phyloP scores from a whole-genome alignment of 2,113 vertebrate genomes.

The Hypanus sabinus region DNA sequence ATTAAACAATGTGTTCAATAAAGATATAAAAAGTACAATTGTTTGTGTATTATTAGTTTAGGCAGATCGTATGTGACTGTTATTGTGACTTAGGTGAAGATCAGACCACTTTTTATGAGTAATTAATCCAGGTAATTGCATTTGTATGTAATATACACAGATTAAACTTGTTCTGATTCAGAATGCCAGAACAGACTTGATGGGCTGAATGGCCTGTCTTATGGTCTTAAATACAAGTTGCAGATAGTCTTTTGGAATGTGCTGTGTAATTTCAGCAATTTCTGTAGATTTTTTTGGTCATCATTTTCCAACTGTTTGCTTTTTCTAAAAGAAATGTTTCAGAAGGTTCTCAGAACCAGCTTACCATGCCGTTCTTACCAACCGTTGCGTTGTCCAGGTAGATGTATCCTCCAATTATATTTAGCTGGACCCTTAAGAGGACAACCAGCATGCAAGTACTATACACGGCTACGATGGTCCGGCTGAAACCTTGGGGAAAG shows the following conservation, averaged over 20 bases:
- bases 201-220: too few species aligned
- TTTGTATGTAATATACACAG: too few species aligned
- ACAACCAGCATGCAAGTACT: constrained; percentile 94
- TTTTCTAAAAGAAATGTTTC: neutral
- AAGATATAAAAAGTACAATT: too few species aligned
- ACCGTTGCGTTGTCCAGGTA: constrained; percentile 85
- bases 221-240: neutral
- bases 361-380: constrained; percentile 69
- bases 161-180: too few species aligned
- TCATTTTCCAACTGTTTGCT: neutral
- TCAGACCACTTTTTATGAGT: too few species aligned
- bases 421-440: constrained; percentile 82
- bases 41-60: too few species aligned
- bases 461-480: constrained; percentile 84
- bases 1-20: too few species aligned
- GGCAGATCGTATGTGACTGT: too few species aligned
- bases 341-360: constrained; percentile 38
- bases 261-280: neutral
- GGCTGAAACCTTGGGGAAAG: constrained; percentile 71
- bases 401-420: constrained; percentile 94
- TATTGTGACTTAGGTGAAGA: too few species aligned
- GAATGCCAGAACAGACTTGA: too few species aligned
- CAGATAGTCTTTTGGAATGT: neutral
- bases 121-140: too few species aligned
- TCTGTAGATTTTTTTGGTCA: too few species aligned